These are phyloP conservation scores for Limosa lapponica DNA, from an alignment of 2,797 vertebrate genomes.

Conservation along the genomic window DNA sequence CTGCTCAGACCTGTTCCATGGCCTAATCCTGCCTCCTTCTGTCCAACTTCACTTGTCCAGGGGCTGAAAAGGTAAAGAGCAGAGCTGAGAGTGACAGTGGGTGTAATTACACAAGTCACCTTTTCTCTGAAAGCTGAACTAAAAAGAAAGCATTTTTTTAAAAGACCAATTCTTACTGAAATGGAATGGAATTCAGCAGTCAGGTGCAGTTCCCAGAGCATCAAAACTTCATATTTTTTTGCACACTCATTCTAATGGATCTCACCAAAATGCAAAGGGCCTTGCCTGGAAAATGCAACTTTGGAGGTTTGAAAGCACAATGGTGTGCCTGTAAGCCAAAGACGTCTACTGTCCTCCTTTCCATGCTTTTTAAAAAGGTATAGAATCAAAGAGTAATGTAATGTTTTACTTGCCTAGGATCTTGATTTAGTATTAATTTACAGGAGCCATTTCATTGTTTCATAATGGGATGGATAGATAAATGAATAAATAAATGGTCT, in stretches of 20 bases:
- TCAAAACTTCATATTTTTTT: background rate
- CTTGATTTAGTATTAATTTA: background rate
- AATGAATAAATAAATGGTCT: background rate
- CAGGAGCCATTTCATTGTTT: background rate
- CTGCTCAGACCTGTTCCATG: background rate
- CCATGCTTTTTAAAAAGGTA: background rate
- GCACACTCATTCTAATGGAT: background rate
- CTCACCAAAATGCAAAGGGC: background rate
- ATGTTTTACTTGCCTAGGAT: background rate
- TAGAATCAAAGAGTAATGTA: background rate
- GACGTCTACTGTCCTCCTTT: background rate
- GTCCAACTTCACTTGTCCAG: background rate
- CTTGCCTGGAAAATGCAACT: background rate
- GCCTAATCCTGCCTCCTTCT: background rate
- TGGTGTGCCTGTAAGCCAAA: background rate
- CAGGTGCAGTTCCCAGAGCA: background rate
- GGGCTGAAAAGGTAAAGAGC: background rate
- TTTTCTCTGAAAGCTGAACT: background rate
- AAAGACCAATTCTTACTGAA: background rate
- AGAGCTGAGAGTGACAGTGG: background rate
- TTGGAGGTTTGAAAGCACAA: background rate
- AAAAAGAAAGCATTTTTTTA: background rate
- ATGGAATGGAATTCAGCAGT: background rate
- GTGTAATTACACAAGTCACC: background rate
- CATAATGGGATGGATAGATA: background rate